Percentiles rank a stretch among this genome's conserved stretches.
These are phyloP conservation scores for Oscheius sp. DNA, from an alignment of 2,888 invertebrate species.

Conservation along the genomic window DNA sequence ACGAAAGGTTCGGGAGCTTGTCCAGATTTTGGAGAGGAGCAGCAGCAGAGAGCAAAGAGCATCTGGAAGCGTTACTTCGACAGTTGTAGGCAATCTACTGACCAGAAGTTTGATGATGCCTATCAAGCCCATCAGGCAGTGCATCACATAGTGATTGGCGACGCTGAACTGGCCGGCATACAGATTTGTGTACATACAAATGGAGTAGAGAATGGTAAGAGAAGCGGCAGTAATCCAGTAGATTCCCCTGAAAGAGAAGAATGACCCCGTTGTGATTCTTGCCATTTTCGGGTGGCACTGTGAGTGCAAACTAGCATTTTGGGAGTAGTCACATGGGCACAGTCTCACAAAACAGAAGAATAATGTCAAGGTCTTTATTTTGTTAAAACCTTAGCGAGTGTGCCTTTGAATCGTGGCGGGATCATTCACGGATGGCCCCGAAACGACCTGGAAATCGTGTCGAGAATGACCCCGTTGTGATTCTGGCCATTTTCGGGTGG, in stretches of 20 bases:
- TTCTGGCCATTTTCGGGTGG: too few species aligned
- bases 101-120: not conserved
- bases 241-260: too few species aligned
- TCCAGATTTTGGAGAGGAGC: not conserved
- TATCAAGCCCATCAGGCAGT: not conserved
- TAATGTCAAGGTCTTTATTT: not conserved
- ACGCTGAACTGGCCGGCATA: not conserved
- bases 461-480: not conserved
- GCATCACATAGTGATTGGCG: too few species aligned
- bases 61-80: not conserved
- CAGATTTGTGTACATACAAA: not conserved
- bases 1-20: constrained; percentile 5
- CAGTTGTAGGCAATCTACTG: not conserved
- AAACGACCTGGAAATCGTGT: not conserved
- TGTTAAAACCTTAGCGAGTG: not conserved
- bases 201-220: not conserved
- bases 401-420: not conserved
- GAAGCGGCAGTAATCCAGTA: not conserved
- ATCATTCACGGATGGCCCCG: not conserved
- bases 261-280: too few species aligned
- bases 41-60: constrained; percentile 15
- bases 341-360: not conserved
- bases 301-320: too few species aligned
- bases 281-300: too few species aligned
- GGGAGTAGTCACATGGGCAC: not conserved